These are phyloP conservation scores for Python bivittatus DNA, from an alignment of 2,113 vertebrate species.

Conservation along the genomic window DNA sequence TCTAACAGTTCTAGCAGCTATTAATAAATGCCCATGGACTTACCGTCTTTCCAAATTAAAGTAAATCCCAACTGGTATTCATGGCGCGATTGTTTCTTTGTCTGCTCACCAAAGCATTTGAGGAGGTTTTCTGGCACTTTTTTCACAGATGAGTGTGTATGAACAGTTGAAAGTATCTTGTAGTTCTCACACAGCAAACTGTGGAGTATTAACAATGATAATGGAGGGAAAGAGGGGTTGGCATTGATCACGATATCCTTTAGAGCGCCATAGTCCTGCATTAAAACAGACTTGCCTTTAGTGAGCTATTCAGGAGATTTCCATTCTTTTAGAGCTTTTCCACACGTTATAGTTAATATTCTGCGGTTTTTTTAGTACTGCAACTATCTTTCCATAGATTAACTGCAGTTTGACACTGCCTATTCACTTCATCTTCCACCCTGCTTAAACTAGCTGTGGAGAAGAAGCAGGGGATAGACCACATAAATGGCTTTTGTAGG, in stretches of 20 bases:
- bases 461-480: not conserved
- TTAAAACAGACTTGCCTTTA: conserved; percentile 4
- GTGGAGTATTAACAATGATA: conserved; percentile 90
- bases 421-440: not conserved
- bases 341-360: not conserved
- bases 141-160: conserved; percentile 88
- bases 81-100: conserved; percentile 79
- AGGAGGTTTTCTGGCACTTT: conserved; percentile 81
- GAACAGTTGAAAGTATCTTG: conserved; percentile 86
- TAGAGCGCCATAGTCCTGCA: conserved; percentile 86
- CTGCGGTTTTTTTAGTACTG: not conserved
- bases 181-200: conserved; percentile 86
- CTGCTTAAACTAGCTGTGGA: not conserved
- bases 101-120: conserved; percentile 87
- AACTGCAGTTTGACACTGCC: not conserved
- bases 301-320: not conserved
- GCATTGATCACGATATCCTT: conserved; percentile 95
- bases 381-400: not conserved
- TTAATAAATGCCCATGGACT: conserved; percentile 33
- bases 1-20: not conserved
- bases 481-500: not conserved
- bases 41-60: conserved; percentile 98
- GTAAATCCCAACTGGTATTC: conserved; percentile 93
- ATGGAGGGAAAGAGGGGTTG: conserved; percentile 84
- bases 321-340: not conserved